Evolutionary conservation across 2,888 invertebrate genomes (phyloP).

Genomic region (Phymatocera aterrima): DNA sequence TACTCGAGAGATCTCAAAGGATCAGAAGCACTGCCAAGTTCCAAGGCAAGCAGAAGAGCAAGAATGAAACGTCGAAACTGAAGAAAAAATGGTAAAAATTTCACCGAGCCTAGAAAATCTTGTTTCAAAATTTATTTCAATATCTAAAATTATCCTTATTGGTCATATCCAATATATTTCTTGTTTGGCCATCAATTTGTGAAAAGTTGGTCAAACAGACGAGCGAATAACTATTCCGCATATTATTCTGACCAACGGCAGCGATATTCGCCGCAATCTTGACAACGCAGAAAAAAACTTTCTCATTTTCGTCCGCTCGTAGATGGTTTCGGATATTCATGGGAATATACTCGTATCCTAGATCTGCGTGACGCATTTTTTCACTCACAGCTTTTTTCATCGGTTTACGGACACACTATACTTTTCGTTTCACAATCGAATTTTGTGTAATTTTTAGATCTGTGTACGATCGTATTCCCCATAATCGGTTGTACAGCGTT

Average conservation of each 20-base stretch:
- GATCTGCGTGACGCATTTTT: too few relatives aligned
- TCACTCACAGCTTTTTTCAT: too few relatives aligned
- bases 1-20: constrained; percentile 10
- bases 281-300: neutral
- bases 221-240: neutral
- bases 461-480: too few relatives aligned
- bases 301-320: neutral
- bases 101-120: neutral
- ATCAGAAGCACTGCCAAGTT: constrained; percentile 21
- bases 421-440: too few relatives aligned
- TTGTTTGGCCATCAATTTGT: neutral
- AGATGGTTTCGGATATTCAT: neutral
- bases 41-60: neutral
- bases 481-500: too few relatives aligned
- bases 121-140: neutral
- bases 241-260: neutral
- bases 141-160: neutral
- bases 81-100: neutral
- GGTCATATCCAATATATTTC: neutral
- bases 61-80: neutral
- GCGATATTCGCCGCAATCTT: neutral
- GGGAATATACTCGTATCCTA: too few relatives aligned
- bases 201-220: neutral
- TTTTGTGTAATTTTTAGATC: too few relatives aligned
- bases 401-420: too few relatives aligned